phyloP scores from a whole-genome alignment of 2,888 invertebrate species.

The Pecten maximus region DNA sequence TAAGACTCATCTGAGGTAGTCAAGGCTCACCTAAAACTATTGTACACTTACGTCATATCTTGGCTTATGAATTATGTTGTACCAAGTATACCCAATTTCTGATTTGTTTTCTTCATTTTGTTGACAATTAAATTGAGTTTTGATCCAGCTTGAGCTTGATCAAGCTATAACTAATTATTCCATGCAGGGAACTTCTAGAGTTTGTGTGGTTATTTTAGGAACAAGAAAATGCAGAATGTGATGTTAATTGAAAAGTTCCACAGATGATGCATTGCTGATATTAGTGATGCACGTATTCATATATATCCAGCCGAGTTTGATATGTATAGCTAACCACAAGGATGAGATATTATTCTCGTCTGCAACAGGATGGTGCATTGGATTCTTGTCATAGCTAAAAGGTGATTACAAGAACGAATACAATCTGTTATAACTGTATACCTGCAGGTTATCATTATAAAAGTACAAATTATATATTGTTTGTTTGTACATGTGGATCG shows the following conservation, averaged over 20 bases:
- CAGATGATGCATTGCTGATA: background rate
- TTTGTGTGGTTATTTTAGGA: background rate
- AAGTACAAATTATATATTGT: too few species aligned
- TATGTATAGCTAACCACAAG: background rate
- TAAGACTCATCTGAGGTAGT: too few species aligned
- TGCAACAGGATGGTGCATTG: background rate
- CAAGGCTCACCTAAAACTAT: too few species aligned
- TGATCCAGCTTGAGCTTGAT: background rate
- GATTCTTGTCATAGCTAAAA: background rate
- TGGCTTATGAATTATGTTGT: background rate
- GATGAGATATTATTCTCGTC: background rate
- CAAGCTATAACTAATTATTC: background rate
- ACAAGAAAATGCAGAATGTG: background rate
- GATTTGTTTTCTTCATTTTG: background rate
- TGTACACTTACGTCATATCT: too few species aligned
- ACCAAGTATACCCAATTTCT: background rate
- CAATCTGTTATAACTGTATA: too few species aligned
- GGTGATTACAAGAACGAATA: too few species aligned
- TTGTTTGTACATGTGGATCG: too few species aligned
- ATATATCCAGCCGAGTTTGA: background rate
- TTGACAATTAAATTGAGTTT: background rate
- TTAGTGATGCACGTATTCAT: background rate
- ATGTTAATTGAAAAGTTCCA: background rate
- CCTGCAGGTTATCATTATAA: too few species aligned
- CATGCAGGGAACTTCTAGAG: background rate